These are phyloP conservation scores for Hycleus cichorii DNA, from an alignment of 1,140 invertebrate genomes.

Conservation along the genomic window DNA sequence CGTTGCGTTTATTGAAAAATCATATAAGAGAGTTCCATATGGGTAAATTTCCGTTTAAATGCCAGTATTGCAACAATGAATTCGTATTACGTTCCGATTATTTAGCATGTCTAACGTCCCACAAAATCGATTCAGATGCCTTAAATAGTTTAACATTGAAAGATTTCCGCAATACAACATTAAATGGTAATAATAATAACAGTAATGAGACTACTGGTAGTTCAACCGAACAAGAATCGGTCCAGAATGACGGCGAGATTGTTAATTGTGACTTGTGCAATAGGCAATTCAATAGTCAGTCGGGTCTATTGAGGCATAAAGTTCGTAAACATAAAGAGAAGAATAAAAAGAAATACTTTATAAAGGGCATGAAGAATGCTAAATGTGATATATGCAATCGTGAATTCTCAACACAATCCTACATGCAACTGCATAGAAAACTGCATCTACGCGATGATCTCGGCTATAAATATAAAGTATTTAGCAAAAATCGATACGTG, in stretches of 20 bases:
- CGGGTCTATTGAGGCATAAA: slow-evolving; percentile 31
- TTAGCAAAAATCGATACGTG: slow-evolving; percentile 27
- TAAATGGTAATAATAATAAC: no score
- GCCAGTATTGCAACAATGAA: slow-evolving; percentile 28
- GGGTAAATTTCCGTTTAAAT: slow-evolving; percentile 34
- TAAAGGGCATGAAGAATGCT: slow-evolving; percentile 38
- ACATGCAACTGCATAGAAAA: slow-evolving; percentile 35
- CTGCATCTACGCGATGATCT: slow-evolving; percentile 31
- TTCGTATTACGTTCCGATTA: slow-evolving; percentile 24
- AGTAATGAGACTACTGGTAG: not conserved
- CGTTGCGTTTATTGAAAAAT: slow-evolving; percentile 22
- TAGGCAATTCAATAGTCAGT: slow-evolving; percentile 26
- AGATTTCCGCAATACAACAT: slow-evolving; percentile 21
- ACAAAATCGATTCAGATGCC: slow-evolving; percentile 18
- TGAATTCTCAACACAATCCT: slow-evolving; percentile 35
- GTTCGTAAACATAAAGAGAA: slow-evolving; percentile 33
- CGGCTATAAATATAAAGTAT: slow-evolving; percentile 35
- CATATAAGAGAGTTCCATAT: slow-evolving; percentile 33
- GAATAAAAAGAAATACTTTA: slow-evolving; percentile 35
- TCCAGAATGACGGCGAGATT: slow-evolving; percentile 20
- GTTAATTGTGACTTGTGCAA: slow-evolving; percentile 30
- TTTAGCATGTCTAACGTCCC: slow-evolving; percentile 26
- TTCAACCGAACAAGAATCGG: slow-evolving; percentile 7
- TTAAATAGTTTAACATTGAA: slow-evolving; percentile 28
- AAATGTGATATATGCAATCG: slow-evolving; percentile 37